phyloP scores from a whole-genome alignment of 1,140 invertebrate genomes.

The Vanessa tameamea region DNA sequence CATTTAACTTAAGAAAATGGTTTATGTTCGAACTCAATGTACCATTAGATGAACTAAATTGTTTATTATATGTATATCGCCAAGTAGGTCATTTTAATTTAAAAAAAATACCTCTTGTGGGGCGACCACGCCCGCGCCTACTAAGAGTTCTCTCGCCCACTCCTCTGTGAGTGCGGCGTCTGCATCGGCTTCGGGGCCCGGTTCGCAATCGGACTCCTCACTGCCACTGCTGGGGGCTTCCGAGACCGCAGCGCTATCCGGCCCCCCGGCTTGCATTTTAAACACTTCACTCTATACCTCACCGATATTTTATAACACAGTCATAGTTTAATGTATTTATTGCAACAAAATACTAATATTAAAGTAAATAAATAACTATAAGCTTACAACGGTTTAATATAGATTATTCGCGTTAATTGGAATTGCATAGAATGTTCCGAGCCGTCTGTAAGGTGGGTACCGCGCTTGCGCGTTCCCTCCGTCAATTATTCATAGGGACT shows the following conservation, averaged over 20 bases:
- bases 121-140: slow-evolving; percentile 60
- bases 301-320: slow-evolving; percentile 22
- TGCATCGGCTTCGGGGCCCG: slow-evolving; percentile 51
- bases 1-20: no score
- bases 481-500: slow-evolving; percentile 77
- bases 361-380: not conserved
- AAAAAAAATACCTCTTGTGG: slow-evolving; percentile 58
- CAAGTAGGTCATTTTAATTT: slow-evolving; percentile 7
- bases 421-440: slow-evolving; percentile 38
- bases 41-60: no score
- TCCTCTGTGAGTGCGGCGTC: slow-evolving; percentile 70
- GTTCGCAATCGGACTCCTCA: slow-evolving; percentile 72
- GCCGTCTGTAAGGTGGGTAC: slow-evolving; percentile 16
- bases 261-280: slow-evolving; percentile 64
- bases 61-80: not conserved
- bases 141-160: slow-evolving; percentile 67
- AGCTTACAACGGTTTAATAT: not conserved
- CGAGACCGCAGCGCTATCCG: slow-evolving; percentile 66
- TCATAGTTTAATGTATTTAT: slow-evolving; percentile 24
- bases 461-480: slow-evolving; percentile 67
- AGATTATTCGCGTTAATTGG: slow-evolving; percentile 38
- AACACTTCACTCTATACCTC: slow-evolving; percentile 32
- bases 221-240: slow-evolving; percentile 72
- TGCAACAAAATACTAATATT: not conserved
- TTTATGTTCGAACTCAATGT: no score